Percentiles rank a stretch among this genome's conserved stretches.
Conservation (phyloP, 2,888 invertebrate genomes). For the Hypomecis atomaria region DNA sequence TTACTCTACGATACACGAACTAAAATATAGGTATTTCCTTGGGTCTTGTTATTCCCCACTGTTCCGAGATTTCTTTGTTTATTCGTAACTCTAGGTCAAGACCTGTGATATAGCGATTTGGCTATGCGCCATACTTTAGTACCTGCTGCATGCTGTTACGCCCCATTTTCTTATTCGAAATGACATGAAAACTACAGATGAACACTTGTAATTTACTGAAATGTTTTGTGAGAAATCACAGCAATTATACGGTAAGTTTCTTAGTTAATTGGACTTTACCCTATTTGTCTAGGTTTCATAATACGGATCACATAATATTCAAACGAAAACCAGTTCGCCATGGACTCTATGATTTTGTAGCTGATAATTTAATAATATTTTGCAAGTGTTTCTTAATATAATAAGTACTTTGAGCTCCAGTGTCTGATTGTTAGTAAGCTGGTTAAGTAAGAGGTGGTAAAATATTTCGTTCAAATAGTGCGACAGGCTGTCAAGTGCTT, state of each 20-base stretch:
- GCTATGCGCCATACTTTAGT: conserved; percentile 54
- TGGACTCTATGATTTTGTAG: too few relatives aligned
- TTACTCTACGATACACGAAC: conserved; percentile 32
- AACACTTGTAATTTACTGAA: too few relatives aligned
- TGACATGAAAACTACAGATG: conserved; percentile 10
- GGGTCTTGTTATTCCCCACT: conserved; percentile 47
- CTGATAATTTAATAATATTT: neutral
- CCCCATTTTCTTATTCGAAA: conserved; percentile 41
- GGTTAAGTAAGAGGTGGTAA: conserved; percentile 38
- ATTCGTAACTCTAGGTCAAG: conserved; percentile 72
- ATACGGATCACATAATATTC: neutral
- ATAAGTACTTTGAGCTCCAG: neutral
- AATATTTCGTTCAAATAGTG: conserved; percentile 25
- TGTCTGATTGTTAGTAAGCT: conserved; percentile 14
- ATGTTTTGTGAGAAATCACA: neutral
- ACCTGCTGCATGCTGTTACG: conserved; percentile 26
- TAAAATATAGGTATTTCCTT: conserved; percentile 45
- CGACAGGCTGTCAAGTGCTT: conserved; percentile 37
- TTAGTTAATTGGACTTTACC: neutral
- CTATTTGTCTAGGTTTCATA: neutral
- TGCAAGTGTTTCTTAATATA: conserved; percentile 2
- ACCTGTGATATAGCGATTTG: conserved; percentile 62
- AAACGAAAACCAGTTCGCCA: neutral
- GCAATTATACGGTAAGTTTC: neutral
- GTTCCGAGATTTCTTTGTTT: conserved; percentile 17